Percentiles rank a stretch among this genome's conserved stretches.
Conservation (phyloP, 2,113 vertebrate species). For the Thamnaconus septentrionalis region DNA sequence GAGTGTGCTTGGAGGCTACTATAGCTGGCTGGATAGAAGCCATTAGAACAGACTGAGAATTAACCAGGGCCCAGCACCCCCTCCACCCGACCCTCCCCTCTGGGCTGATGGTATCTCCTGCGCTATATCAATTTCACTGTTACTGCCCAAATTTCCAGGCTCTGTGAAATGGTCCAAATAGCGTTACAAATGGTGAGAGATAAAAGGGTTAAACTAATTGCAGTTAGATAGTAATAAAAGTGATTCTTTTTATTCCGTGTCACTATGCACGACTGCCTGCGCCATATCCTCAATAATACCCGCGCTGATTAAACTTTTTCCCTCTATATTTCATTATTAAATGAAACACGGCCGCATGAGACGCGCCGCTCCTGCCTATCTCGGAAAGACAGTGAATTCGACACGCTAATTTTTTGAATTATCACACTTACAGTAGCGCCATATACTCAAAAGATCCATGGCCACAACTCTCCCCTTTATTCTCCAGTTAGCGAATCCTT, state of each 20-base stretch:
- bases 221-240: conserved; percentile 77
- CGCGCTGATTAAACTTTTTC: conserved; percentile 72
- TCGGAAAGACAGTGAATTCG: conserved; percentile 61
- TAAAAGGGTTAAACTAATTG: conserved; percentile 81
- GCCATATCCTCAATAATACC: conserved; percentile 69
- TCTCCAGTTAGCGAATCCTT: conserved; percentile 61
- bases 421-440: conserved; percentile 67
- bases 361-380: conserved; percentile 60
- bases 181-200: conserved; percentile 79
- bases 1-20: conserved; percentile 32
- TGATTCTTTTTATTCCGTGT: conserved; percentile 75
- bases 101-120: conserved; percentile 78
- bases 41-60: conserved; percentile 77
- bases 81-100: conserved; percentile 63
- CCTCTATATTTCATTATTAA: conserved; percentile 75
- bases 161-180: conserved; percentile 79
- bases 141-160: conserved; percentile 74
- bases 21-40: conserved; percentile 62
- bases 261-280: conserved; percentile 63
- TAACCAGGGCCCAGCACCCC: conserved; percentile 62
- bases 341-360: conserved; percentile 66
- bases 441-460: conserved; percentile 58
- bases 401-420: conserved; percentile 72
- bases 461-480: conserved; percentile 54
- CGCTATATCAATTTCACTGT: conserved; percentile 77